These are phyloP conservation scores for Meandrusa payeni DNA, from an alignment of 2,888 invertebrate species.

Conservation along the genomic window DNA sequence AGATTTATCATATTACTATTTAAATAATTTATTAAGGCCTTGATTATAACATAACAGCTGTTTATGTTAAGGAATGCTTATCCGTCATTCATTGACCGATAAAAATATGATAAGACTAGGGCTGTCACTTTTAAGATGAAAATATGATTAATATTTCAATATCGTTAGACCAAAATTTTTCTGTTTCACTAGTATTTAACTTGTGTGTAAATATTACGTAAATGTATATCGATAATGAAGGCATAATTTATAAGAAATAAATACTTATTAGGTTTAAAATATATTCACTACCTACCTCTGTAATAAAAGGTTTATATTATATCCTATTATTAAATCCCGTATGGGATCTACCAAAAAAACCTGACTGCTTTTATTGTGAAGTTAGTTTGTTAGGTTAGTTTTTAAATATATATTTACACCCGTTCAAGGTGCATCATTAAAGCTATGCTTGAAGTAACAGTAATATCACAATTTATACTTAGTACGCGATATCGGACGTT, in stretches of 20 bases:
- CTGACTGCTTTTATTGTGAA: constrained; percentile 50
- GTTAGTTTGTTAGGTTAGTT: constrained; percentile 41
- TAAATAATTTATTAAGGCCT: no score
- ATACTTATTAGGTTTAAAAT: constrained; percentile 44
- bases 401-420: constrained; percentile 35
- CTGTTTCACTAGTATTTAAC: constrained; percentile 4
- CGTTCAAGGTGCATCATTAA: constrained; percentile 55
- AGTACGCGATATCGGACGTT: constrained; percentile 22
- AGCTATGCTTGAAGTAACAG: constrained; percentile 31
- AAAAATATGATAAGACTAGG: no score
- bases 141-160: no score
- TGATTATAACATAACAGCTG: no score
- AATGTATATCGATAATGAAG: constrained; percentile 29
- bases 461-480: constrained; percentile 32
- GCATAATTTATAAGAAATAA: constrained; percentile 45
- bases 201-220: constrained; percentile 10
- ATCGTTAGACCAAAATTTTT: constrained; percentile 25
- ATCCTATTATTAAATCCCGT: constrained; percentile 40
- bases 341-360: constrained; percentile 71
- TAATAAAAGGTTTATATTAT: constrained; percentile 45
- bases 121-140: no score
- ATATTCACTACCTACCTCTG: constrained; percentile 65
- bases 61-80: no score
- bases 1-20: no score
- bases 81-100: no score